phyloP scores from a whole-genome alignment of 1,140 invertebrate species.

The Grapholita molesta region DNA sequence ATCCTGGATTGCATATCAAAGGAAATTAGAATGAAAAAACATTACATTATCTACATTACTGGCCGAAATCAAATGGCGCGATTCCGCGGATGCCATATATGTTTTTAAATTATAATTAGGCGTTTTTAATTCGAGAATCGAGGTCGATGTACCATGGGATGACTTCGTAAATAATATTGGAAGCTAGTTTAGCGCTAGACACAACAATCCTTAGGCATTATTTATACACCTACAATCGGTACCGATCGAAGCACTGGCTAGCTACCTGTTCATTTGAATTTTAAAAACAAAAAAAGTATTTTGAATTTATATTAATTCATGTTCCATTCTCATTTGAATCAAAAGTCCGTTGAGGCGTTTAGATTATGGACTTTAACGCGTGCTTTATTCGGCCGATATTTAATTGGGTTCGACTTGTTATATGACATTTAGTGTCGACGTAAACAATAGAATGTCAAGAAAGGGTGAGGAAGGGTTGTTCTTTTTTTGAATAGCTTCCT shows the following conservation, averaged over 20 bases:
- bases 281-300: constrained; percentile 44
- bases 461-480: constrained; percentile 74
- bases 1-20: constrained; percentile 1
- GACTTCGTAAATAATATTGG: neutral
- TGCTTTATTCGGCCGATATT: constrained; percentile 32
- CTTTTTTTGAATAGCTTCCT: constrained; percentile 73
- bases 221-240: constrained; percentile 24
- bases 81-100: neutral
- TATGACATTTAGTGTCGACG: constrained; percentile 46
- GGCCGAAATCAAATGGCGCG: neutral
- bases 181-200: constrained; percentile 9
- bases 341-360: constrained; percentile 21
- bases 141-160: neutral
- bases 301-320: constrained; percentile 52
- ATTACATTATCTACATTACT: neutral
- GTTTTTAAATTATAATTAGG: neutral
- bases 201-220: constrained; percentile 3
- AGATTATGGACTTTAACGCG: constrained; percentile 42
- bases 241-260: constrained; percentile 39
- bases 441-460: constrained; percentile 65
- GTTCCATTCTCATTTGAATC: constrained; percentile 25
- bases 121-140: neutral
- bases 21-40: neutral
- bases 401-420: constrained; percentile 23
- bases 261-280: constrained; percentile 65